Evolutionary conservation across 1,140 invertebrate genomes (phyloP), one percentile per base, ranked within the genome.

Genomic region (Ostrea edulis): DNA sequence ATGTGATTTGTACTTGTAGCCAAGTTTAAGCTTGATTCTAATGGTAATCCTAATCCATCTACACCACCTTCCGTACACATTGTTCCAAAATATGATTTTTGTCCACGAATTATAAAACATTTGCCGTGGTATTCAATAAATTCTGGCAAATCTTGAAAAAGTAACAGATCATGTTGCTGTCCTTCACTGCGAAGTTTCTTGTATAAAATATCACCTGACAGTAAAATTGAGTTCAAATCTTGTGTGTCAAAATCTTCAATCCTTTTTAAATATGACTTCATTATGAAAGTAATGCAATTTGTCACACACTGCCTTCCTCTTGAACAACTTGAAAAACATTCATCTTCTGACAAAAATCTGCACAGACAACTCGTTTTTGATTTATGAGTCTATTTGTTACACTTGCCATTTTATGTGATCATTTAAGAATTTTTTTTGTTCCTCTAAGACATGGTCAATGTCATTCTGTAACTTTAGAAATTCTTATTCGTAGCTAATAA

Each of bases 291-390:
- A n/a, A 68, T 20, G n/a, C 62, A 20, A n/a, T 68, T 68, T 68
- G 62, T n/a, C 62, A 68, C n/a, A 68, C 62, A 68, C n/a, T 68
- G 62, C 62, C 62, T 68, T n/a, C 62, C 62, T 25, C 62, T 68
- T 68, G 62, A 68, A 68, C 82, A 82, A 8, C 22, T 54, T 54
- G 25, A 44, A 55, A 53, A 54, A 82, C n/a, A n/a, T n/a, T n/a
- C n/a, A n/a, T n/a, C n/a, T n/a, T n/a, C n/a, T n/a, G n/a, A n/a
- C n/a, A n/a, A n/a, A n/a, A n/a, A n/a, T n/a, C n/a, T n/a, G n/a
- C n/a, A n/a, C n/a, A n/a, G n/a, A n/a, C n/a, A n/a, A n/a, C n/a
- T n/a, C n/a, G n/a, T n/a, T n/a, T n/a, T n/a, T n/a, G n/a, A n/a
- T n/a, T n/a, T n/a, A n/a, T n/a, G n/a, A n/a, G n/a, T n/a, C n/a